Base-by-base conservation (phyloP, 2,113 vertebrate species). In the Ifrita kowaldi region DNA sequence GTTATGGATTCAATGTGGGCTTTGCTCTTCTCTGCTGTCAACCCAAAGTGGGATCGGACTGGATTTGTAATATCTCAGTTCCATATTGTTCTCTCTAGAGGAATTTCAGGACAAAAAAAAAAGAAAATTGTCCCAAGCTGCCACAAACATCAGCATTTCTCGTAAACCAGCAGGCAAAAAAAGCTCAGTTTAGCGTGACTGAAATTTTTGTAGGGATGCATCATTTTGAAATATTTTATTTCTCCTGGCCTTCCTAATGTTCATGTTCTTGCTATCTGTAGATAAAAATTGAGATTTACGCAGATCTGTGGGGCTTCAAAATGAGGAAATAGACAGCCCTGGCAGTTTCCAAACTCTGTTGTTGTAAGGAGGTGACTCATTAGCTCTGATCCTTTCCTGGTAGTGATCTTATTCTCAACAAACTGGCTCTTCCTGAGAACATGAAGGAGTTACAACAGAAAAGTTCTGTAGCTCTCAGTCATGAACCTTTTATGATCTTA, bases 261-360 rank as follows among this genome's bases (percentile, higher is more conserved):
- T 64, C 5, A 32, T 37, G 80, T 80, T 70, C 33, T 64, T 44
- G 7, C 24, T 69, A 20, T 6, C 16, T 30, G 13, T 13, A 77
- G 23, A 27, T 30, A 47, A 67, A 73, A 59, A 44, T 2, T 6
- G 13, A 82, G 35, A 55, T 27, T 1, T 52, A 62, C 10, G 16
- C 10, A n/a, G 39, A 39, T 1, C n/a, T 89, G 6, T n/a, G 73
- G 4, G 24, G 17, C 49, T 74, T 70, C 41, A 39, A 74, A 86
- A 52, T 16, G 4, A 13, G 53, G 8, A 63, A 59, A 59, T 8
- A 3, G 1, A 35, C 0, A 3, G 14, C 22, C 7, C 1, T 33
- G 73, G 28, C 28, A 47, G 35, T 67, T 64, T 30, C 49, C 60
- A 77, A 53, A 41, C 30, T 33, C 28, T 21, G 1, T 6, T 1